phyloP scores from a whole-genome alignment of 2,113 vertebrate genomes.

The Octodon degus region DNA sequence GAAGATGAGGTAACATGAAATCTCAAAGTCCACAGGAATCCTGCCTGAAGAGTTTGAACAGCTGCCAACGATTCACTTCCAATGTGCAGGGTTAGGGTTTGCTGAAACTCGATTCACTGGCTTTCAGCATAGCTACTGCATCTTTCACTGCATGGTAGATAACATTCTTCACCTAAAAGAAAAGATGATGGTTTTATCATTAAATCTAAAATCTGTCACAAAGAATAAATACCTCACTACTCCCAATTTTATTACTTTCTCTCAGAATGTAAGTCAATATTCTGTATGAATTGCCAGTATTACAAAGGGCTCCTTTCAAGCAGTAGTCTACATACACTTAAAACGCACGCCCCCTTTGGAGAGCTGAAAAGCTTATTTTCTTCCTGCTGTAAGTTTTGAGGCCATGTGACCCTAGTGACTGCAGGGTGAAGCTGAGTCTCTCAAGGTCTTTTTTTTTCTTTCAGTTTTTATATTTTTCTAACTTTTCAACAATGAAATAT shows the following conservation, averaged over 20 bases:
- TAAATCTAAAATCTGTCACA: neutral
- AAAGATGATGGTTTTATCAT: neutral
- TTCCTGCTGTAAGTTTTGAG: neutral
- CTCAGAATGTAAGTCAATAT: neutral
- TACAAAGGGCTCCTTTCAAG: neutral
- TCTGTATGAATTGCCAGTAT: neutral
- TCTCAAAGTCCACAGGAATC: constrained; percentile 88
- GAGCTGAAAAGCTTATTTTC: neutral
- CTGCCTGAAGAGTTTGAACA: constrained; percentile 85
- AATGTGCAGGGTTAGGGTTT: constrained; percentile 79
- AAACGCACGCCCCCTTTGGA: neutral
- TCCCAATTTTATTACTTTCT: neutral
- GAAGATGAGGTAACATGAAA: constrained; percentile 88
- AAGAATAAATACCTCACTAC: neutral
- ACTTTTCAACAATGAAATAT: constrained; percentile 41
- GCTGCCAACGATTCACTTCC: constrained; percentile 85
- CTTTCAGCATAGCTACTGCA: constrained; percentile 88
- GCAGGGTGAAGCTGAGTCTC: neutral
- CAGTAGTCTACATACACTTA: neutral
- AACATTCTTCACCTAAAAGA: constrained; percentile 89
- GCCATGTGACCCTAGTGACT: neutral
- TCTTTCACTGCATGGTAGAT: constrained; percentile 92
- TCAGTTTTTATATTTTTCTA: neutral
- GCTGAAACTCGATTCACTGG: constrained; percentile 85
- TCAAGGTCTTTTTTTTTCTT: neutral